Conservation (phyloP, 2,797 vertebrate species). For the Coendou prehensilis region DNA sequence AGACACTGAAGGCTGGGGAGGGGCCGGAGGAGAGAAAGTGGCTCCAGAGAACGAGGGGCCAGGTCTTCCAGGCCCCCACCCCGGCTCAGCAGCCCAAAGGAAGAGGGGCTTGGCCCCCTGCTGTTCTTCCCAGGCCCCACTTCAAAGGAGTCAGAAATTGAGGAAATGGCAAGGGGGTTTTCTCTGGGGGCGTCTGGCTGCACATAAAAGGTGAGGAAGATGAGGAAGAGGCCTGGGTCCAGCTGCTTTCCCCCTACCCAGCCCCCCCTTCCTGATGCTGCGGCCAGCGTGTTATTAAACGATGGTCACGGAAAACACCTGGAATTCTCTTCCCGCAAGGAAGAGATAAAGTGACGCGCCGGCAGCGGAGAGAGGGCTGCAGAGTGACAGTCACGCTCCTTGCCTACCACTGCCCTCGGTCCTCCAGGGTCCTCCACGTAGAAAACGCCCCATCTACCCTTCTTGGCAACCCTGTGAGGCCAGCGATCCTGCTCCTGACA, state of each 20-base stretch:
- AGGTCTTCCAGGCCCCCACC: background rate
- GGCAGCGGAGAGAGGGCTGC: background rate
- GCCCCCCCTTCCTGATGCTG: background rate
- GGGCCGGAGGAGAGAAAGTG: background rate
- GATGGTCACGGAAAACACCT: background rate
- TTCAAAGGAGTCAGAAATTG: background rate
- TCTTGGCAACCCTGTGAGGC: background rate
- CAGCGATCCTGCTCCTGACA: background rate
- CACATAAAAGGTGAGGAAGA: background rate
- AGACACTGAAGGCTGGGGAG: too few relatives aligned
- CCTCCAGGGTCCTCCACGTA: background rate
- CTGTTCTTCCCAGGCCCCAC: background rate
- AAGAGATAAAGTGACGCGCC: background rate
- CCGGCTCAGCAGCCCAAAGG: background rate
- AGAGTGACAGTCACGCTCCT: background rate
- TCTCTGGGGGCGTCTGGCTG: background rate
- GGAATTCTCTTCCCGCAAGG: background rate
- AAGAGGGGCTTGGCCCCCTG: background rate
- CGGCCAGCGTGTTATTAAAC: background rate
- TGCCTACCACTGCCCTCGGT: background rate
- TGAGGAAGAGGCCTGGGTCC: background rate
- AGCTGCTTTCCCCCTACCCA: background rate
- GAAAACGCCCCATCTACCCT: background rate
- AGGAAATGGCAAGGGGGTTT: background rate
- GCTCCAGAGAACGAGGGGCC: background rate